phyloP scores from a whole-genome alignment of 2,797 vertebrate genomes.

The Scarus forsteni region DNA sequence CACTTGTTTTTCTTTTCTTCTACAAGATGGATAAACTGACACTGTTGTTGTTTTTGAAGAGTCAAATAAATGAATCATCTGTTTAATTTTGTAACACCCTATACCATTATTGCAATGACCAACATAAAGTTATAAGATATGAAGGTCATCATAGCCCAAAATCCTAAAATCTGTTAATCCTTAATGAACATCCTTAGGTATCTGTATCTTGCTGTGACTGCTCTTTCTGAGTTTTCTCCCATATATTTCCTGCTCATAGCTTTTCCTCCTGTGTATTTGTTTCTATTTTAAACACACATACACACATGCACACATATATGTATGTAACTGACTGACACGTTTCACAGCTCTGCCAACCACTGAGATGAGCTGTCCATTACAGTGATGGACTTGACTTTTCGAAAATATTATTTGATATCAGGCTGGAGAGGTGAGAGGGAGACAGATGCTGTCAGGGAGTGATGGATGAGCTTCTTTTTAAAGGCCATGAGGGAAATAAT shows the following conservation, averaged over 20 bases:
- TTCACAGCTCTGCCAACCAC: conserved; percentile 57
- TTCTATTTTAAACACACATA: conserved; percentile 14
- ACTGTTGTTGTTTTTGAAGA: too few species aligned
- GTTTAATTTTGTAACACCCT: too few species aligned
- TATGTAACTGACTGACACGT: conserved; percentile 57
- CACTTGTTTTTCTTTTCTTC: too few species aligned
- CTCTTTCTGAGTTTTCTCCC: not conserved
- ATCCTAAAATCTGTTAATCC: conserved; percentile 44
- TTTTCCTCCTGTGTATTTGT: conserved; percentile 19
- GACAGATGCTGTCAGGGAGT: conserved; percentile 71
- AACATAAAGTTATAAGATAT: too few species aligned
- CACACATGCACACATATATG: not conserved
- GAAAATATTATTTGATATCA: conserved; percentile 77
- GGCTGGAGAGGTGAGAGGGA: conserved; percentile 64
- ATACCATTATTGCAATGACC: too few species aligned
- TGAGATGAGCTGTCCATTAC: conserved; percentile 74
- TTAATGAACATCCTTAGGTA: conserved; percentile 26
- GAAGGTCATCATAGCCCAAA: conserved; percentile 1
- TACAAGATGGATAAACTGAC: too few species aligned
- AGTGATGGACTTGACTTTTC: conserved; percentile 69
- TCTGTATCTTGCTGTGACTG: conserved; percentile 12
- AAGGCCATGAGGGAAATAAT: conserved; percentile 74
- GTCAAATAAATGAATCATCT: too few species aligned
- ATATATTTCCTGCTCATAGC: conserved; percentile 14
- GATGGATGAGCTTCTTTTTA: conserved; percentile 78